Evolutionary conservation across 1,140 invertebrate species (phyloP).

Genomic region (Drosophila teissieri): DNA sequence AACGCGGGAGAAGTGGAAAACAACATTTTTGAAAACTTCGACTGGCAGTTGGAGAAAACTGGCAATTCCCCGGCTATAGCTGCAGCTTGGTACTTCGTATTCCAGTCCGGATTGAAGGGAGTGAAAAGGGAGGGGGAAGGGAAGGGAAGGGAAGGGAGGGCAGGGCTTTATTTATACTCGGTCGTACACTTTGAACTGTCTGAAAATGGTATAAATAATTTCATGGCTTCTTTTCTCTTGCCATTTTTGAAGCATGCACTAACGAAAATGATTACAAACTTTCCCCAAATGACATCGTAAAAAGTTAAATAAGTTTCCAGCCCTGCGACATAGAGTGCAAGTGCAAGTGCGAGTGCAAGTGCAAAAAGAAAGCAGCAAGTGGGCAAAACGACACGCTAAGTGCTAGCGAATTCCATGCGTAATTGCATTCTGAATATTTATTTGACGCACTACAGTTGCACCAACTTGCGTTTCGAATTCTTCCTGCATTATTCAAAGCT

Average conservation of each 20-base stretch:
- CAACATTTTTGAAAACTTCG: constrained; percentile 50
- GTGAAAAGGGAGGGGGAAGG: not conserved
- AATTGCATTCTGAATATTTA: constrained; percentile 79
- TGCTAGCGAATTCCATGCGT: constrained; percentile 72
- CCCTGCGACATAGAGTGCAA: not conserved
- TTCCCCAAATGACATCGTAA: constrained; percentile 75
- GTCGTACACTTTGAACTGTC: constrained; percentile 52
- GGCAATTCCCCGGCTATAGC: not conserved
- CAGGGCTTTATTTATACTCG: constrained; percentile 58
- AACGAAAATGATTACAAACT: constrained; percentile 81
- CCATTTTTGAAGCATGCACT: constrained; percentile 69
- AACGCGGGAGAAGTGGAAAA: constrained; percentile 23
- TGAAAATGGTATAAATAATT: constrained; percentile 76
- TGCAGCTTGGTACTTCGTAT: too few relatives aligned
- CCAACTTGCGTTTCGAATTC: constrained; percentile 2
- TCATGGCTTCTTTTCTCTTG: constrained; percentile 54
- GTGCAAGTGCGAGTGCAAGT: not conserved
- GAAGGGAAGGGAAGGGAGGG: not conserved
- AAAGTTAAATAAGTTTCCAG: constrained; percentile 76
- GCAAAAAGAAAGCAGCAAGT: constrained; percentile 11
- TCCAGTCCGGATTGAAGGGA: constrained; percentile 17
- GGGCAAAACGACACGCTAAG: constrained; percentile 63
- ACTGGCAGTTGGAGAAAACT: constrained; percentile 40
- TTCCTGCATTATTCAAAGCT: not conserved
- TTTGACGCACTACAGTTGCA: constrained; percentile 29